These are phyloP conservation scores for Eupsilia transversa DNA, from an alignment of 2,888 invertebrate genomes.

Conservation along the genomic window DNA sequence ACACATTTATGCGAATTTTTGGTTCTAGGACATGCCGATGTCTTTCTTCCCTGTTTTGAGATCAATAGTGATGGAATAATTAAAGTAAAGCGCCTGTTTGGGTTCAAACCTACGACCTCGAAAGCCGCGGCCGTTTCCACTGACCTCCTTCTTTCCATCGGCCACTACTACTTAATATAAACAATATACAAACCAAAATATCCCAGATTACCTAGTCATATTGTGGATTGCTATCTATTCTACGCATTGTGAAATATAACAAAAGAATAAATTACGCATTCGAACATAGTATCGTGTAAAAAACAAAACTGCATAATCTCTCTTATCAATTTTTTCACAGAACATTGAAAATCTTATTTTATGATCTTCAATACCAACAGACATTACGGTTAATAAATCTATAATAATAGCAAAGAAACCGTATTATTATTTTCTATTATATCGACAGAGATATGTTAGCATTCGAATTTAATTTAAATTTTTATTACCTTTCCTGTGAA, in stretches of 20 bases:
- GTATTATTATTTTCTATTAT: constrained; percentile 22
- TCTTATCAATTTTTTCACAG: constrained; percentile 1
- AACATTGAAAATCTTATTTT: constrained; percentile 11
- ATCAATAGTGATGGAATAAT: too few relatives aligned
- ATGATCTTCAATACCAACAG: not conserved
- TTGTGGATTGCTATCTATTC: not conserved
- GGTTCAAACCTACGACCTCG: too few relatives aligned
- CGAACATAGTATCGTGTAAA: constrained; percentile 1
- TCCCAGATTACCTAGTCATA: not conserved
- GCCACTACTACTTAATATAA: too few relatives aligned
- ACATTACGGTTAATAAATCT: constrained; percentile 28
- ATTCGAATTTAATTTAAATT: constrained; percentile 53
- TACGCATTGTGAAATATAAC: constrained; percentile 5
- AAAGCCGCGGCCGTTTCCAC: too few relatives aligned
- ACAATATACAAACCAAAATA: not conserved
- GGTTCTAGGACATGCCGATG: too few relatives aligned
- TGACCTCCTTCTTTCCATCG: too few relatives aligned
- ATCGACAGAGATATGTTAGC: constrained; percentile 42
- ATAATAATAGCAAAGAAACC: constrained; percentile 18
- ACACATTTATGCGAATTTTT: too few relatives aligned
- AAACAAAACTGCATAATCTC: constrained; percentile 2
- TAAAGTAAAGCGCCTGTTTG: too few relatives aligned
- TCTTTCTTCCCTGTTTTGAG: too few relatives aligned
- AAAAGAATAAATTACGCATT: constrained; percentile 17
- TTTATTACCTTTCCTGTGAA: constrained; percentile 51